Evolutionary conservation across 2,888 invertebrate species (phyloP), one percentile per base, ranked within the genome.

Genomic region (Pammene aurita): DNA sequence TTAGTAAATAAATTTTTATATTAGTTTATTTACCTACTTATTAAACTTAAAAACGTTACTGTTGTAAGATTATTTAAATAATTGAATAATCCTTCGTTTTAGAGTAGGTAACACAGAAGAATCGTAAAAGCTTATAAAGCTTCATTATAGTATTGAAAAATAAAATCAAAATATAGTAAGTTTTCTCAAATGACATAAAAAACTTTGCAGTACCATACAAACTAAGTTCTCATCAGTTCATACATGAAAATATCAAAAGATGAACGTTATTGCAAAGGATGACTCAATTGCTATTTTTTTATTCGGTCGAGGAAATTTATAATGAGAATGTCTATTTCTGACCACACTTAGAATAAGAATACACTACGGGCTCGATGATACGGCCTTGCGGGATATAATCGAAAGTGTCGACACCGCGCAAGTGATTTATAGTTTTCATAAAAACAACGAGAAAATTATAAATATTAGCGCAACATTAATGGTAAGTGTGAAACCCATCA

Each of bases 311-410:
- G 86, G 83, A 89, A 89, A 89, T 84, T 88, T 88, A 88, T 91
- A 92, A 90, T 89, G 88, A 91, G 88, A 84, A 80, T 72, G 74
- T 85, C 89, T 92, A 92, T 91, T 91, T 89, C 72, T 71, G 84
- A 82, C 78, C 72, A 82, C 90, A 88, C 89, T 90, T 84, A 82
- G 81, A 79, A 81, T 84, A 86, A 88, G 87, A 90, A 90, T 89
- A 90, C 84, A 76, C 79, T 77, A 77, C 78, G 77, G 73, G 78
- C 81, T n/a, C 74, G 81, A 84, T 77, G 81, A 81, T 82, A 82
- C 80, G 87, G 82, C 92, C 92, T 91, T 91, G 86, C 72, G 64
- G 72, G n/a, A 50, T 82, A 85, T 90, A 91, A 91, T 90, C 87
- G 91, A 90, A 91, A 85, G 90, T 89, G 92, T 85, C 91, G 91